These are phyloP conservation scores for Hirtodrosophila confusa DNA, from an alignment of 2,888 invertebrate species.

Conservation along the genomic window DNA sequence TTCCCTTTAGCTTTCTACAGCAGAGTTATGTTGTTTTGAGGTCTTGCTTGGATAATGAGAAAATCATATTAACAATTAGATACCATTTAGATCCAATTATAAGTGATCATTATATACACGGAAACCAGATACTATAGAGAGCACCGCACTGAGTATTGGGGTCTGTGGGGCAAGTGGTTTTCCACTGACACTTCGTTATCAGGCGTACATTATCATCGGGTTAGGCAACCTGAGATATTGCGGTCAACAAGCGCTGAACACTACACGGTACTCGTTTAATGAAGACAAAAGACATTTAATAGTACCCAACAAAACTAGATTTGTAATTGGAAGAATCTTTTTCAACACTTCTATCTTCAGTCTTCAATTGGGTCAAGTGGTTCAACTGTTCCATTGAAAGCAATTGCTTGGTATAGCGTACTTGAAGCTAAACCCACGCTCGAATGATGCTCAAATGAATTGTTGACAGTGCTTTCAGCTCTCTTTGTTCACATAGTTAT, in stretches of 20 bases:
- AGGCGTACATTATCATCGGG: conserved; percentile 9
- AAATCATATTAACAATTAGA: conserved; percentile 6
- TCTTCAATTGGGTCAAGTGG: conserved; percentile 28
- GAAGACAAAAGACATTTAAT: conserved; percentile 23
- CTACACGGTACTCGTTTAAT: neutral
- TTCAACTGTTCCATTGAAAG: conserved; percentile 1
- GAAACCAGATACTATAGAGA: conserved; percentile 11
- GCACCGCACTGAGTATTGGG: conserved; percentile 20
- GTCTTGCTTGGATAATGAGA: neutral
- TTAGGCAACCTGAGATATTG: conserved; percentile 19
- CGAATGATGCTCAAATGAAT: conserved; percentile 18
- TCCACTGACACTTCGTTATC: conserved; percentile 24
- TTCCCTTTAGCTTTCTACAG: conserved; percentile 14
- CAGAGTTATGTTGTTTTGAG: conserved; percentile 5
- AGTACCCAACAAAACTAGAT: conserved; percentile 5
- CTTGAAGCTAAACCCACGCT: conserved; percentile 28
- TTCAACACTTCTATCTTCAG: conserved; percentile 3
- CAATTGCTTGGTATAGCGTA: neutral
- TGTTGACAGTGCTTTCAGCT: conserved; percentile 16
- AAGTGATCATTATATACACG: conserved; percentile 2
- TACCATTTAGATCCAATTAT: conserved; percentile 15
- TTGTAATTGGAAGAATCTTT: conserved; percentile 35
- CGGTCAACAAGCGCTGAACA: conserved; percentile 14
- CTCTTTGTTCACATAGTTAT: too few species aligned
- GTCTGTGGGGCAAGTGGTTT: conserved; percentile 29